Evolutionary conservation across 2,797 vertebrate species (phyloP).

Genomic region (Cossypha niveicapilla): DNA sequence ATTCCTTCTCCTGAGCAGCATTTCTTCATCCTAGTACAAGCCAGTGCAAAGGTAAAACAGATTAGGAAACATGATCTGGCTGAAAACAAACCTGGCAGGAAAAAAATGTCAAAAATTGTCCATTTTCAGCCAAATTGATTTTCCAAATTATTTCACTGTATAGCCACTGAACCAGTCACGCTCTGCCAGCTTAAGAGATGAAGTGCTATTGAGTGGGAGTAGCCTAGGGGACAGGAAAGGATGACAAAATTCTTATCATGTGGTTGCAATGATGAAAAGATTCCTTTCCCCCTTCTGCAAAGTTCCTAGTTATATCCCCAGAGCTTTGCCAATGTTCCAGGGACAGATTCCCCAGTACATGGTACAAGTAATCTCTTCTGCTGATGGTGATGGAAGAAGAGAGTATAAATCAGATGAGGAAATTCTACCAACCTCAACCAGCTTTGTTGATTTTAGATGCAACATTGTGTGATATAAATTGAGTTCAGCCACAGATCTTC

Average conservation of each 20-base stretch:
- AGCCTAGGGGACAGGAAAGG: background rate
- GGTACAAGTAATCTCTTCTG: background rate
- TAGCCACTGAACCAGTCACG: background rate
- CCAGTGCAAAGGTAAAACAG: background rate
- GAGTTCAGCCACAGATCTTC: background rate
- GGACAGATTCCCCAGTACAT: background rate
- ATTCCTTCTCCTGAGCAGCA: background rate
- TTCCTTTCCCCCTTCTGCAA: background rate
- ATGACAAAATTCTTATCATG: background rate
- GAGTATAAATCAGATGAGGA: background rate
- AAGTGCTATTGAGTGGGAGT: accelerated
- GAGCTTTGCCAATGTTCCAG: background rate
- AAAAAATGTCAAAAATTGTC: background rate
- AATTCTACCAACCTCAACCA: background rate
- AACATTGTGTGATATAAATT: background rate
- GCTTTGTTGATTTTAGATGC: background rate
- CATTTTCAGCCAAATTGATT: background rate
- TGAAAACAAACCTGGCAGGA: background rate
- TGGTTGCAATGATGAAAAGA: background rate
- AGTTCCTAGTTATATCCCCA: background rate
- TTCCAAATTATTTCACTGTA: background rate
- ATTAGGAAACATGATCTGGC: background rate
- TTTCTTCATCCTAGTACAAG: background rate
- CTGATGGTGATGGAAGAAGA: background rate
- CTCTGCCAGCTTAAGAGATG: background rate